Conservation (phyloP, 1,140 invertebrate genomes). For the Drosophila malerkotliana region DNA sequence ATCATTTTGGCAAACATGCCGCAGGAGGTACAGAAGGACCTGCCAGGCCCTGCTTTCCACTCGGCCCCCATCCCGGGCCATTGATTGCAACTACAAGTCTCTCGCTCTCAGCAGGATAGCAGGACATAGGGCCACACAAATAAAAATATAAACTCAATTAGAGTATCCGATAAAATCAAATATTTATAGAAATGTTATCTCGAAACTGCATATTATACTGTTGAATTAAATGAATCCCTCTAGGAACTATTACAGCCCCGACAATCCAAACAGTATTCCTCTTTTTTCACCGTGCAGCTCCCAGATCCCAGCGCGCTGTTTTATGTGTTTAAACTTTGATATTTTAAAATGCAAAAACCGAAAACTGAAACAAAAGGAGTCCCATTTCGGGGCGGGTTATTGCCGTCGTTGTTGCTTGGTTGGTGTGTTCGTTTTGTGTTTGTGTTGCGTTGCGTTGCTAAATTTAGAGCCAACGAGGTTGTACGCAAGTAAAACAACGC, state of each 20-base stretch:
- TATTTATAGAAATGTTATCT: background rate
- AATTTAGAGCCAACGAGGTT: constrained; percentile 68
- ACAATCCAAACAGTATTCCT: background rate
- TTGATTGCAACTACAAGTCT: constrained; percentile 41
- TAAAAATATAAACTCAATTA: constrained; percentile 8
- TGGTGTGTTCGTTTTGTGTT: constrained; percentile 31
- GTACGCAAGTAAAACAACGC: constrained; percentile 52
- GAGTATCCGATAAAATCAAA: background rate
- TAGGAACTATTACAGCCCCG: background rate
- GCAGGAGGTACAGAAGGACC: constrained; percentile 35
- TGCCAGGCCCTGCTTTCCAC: background rate
- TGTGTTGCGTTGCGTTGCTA: constrained; percentile 53
- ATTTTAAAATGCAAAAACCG: constrained; percentile 60
- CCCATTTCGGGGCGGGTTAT: constrained; percentile 26
- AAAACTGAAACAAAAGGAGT: constrained; percentile 39
- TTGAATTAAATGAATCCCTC: background rate
- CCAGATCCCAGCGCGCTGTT: constrained; percentile 29
- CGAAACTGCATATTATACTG: background rate
- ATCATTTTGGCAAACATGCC: constrained; percentile 67
- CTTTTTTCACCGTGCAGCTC: background rate
- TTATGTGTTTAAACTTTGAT: constrained; percentile 74
- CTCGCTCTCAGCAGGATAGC: constrained; percentile 12
- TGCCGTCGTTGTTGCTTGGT: constrained; percentile 15
- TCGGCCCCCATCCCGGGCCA: constrained; percentile 27
- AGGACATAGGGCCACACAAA: constrained; percentile 7